These are phyloP conservation scores for Eueides isabella DNA, from an alignment of 1,140 invertebrate genomes.

Conservation along the genomic window DNA sequence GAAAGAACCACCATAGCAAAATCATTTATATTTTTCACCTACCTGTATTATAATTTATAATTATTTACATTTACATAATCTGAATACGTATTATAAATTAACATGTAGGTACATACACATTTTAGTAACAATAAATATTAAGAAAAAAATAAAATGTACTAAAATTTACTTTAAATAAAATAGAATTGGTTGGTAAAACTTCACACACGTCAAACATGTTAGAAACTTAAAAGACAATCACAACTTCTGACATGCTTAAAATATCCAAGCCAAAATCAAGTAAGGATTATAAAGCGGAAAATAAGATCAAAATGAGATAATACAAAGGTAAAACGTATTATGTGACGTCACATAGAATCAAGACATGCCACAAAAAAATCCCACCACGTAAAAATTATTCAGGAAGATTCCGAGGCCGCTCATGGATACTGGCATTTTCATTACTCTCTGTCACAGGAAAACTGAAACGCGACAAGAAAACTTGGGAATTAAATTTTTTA, in stretches of 20 bases:
- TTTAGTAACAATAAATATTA: too few species aligned
- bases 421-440: conserved; percentile 62
- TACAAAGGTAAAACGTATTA: conserved; percentile 22
- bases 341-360: conserved; percentile 50
- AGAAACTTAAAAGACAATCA: background rate
- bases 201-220: background rate
- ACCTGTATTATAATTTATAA: too few species aligned
- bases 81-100: too few species aligned
- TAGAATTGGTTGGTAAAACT: background rate
- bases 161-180: too few species aligned
- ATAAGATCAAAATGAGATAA: conserved; percentile 17
- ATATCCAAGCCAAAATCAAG: conserved; percentile 7
- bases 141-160: too few species aligned
- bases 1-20: too few species aligned
- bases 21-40: too few species aligned
- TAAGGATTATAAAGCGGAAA: conserved; percentile 19
- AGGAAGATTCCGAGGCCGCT: conserved; percentile 47
- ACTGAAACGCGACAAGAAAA: conserved; percentile 55
- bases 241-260: background rate
- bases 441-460: conserved; percentile 68
- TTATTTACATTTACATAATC: too few species aligned
- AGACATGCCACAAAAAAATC: conserved; percentile 52
- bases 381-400: conserved; percentile 50
- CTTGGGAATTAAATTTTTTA: conserved; percentile 59
- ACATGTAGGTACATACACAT: too few species aligned